phyloP scores from a whole-genome alignment of 2,113 vertebrate species.

The Esox niger region DNA sequence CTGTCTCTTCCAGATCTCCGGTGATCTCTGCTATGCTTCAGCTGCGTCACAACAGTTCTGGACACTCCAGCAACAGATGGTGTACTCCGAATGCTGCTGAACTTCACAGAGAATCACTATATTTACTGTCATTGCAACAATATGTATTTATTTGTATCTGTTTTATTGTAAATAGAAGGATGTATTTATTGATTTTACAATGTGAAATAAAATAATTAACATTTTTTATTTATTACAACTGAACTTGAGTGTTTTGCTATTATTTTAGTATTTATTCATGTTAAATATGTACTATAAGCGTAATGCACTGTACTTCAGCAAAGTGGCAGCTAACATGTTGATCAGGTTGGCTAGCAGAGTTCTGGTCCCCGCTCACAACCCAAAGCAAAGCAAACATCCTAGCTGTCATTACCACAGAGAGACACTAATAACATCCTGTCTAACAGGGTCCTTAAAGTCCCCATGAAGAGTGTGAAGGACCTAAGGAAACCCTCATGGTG shows the following conservation, averaged over 20 bases:
- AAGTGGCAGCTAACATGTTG: background rate
- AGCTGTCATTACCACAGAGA: slow-evolving; percentile 46
- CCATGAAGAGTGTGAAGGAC: too few relatives aligned
- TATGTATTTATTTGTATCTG: background rate
- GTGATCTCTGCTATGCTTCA: slow-evolving; percentile 21
- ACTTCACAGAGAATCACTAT: background rate
- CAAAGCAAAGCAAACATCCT: slow-evolving; percentile 32
- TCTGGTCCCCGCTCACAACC: too few relatives aligned
- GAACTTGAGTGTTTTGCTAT: background rate
- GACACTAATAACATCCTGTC: slow-evolving; percentile 57
- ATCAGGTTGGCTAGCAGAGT: too few relatives aligned
- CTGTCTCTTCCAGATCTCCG: slow-evolving; percentile 40
- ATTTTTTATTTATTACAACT: slow-evolving; percentile 35
- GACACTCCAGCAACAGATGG: slow-evolving; percentile 28
- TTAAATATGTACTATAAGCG: too few relatives aligned
- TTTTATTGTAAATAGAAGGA: slow-evolving; percentile 44
- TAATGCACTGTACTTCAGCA: background rate
- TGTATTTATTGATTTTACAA: too few relatives aligned
- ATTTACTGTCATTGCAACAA: slow-evolving; percentile 54
- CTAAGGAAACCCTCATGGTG: too few relatives aligned
- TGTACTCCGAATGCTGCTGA: slow-evolving; percentile 48
- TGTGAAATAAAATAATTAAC: slow-evolving; percentile 49
- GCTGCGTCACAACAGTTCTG: slow-evolving; percentile 34
- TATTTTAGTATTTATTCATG: background rate
- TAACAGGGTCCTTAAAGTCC: too few relatives aligned